A percentile compares a stretch with the other conserved stretches of the same genome.
These are phyloP conservation scores for Oncorhynchus tshawytscha DNA, from an alignment of 2,113 vertebrate species.

Conservation along the genomic window DNA sequence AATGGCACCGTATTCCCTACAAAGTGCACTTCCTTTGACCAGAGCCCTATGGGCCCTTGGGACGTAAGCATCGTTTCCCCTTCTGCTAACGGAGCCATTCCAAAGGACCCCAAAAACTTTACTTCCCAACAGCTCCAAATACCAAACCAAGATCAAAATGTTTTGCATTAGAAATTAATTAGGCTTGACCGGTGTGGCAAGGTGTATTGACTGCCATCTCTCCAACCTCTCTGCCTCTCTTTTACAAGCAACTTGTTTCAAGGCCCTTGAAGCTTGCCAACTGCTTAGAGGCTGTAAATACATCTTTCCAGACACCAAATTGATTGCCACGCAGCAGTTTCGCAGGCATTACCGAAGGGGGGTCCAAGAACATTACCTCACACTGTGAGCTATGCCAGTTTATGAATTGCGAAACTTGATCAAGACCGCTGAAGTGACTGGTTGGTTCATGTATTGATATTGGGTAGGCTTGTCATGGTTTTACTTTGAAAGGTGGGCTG, in stretches of 20 bases:
- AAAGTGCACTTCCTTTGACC: too few species aligned
- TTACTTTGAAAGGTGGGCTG: too few species aligned
- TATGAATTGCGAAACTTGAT: background rate
- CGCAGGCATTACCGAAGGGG: constrained; percentile 53
- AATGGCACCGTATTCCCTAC: too few species aligned
- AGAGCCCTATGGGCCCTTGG: background rate
- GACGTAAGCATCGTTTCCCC: too few species aligned
- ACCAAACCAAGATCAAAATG: constrained; percentile 55
- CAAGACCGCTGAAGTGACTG: background rate
- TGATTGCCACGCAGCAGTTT: constrained; percentile 54
- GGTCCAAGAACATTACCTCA: background rate
- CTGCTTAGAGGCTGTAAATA: constrained; percentile 65
- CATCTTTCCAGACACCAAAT: constrained; percentile 59
- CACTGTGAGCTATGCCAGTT: background rate
- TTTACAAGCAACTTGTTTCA: constrained; percentile 69
- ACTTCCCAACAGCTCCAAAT: constrained; percentile 46
- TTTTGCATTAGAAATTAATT: constrained; percentile 54
- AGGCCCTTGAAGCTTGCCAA: constrained; percentile 60
- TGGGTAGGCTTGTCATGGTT: background rate
- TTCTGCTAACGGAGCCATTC: constrained; percentile 29
- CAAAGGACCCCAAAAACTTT: constrained; percentile 30
- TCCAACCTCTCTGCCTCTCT: constrained; percentile 44
- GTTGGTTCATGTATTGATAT: background rate
- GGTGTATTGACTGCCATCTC: constrained; percentile 50
- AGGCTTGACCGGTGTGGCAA: constrained; percentile 36